Percentiles rank a stretch among this genome's conserved stretches.
These are phyloP conservation scores for Phalacrocorax pelagicus DNA, from an alignment of 2,113 vertebrate species.

Conservation along the genomic window DNA sequence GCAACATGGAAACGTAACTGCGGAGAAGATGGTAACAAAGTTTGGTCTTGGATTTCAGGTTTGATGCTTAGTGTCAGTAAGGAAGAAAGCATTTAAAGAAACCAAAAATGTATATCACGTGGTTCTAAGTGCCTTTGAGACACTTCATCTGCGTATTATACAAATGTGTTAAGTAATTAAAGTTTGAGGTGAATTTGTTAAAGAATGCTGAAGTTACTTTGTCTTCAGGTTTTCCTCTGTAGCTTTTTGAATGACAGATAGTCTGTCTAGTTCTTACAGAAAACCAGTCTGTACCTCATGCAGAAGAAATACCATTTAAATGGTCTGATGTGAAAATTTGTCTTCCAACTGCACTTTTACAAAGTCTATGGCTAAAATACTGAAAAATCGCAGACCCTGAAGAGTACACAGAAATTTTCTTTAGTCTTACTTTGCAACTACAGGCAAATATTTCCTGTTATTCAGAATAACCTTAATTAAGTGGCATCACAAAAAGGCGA, in stretches of 20 bases:
- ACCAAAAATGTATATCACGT: fast-evolving
- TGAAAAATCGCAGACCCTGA: neutral
- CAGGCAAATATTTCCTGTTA: neutral
- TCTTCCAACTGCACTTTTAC: neutral
- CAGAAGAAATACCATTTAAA: neutral
- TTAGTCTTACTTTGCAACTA: neutral
- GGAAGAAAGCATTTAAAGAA: neutral
- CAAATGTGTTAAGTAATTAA: neutral
- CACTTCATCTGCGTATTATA: neutral
- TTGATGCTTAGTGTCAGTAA: neutral
- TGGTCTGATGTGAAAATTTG: neutral
- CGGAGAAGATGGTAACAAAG: neutral
- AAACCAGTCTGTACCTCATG: neutral
- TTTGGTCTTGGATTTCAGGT: neutral
- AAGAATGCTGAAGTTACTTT: neutral
- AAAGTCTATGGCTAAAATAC: neutral
- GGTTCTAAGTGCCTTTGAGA: neutral
- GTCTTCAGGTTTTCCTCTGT: neutral
- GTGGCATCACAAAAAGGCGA: neutral
- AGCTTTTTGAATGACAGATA: neutral
- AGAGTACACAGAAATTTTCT: neutral
- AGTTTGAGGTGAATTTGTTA: neutral
- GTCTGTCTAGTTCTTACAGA: neutral
- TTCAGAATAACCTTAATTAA: neutral
- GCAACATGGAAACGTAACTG: neutral